Evolutionary conservation across 2,797 vertebrate species (phyloP), one percentile per base, ranked within the genome.

Genomic region (Calcarius lapponicus): DNA sequence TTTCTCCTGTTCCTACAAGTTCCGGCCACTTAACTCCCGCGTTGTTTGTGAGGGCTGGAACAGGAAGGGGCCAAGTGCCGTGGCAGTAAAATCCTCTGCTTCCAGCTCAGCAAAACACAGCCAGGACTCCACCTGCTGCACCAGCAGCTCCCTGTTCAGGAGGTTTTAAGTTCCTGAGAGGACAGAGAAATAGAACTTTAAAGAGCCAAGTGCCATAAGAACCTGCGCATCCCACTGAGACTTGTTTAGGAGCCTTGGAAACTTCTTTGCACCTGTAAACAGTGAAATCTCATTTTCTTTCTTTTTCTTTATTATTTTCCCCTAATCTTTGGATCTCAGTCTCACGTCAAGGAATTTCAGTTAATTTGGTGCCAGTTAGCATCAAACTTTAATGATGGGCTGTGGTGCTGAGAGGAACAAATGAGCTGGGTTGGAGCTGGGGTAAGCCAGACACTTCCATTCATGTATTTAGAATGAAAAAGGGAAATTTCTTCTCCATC

Each of bases 51-150:
- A 5, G 24, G 47, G 50, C 57, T 67, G 78, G 2, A 50, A 3
- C 1, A 31, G 36, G 25, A 51, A 53, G 32, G 31, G 74, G 53
- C 73, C 32, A 9, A 43, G 51, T 0, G 13, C 25, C 3, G 0
- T 0, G 10, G 36, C 51, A 45, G 42, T 9, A 26, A 75, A 13
- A 22, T 1, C 21, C 45, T 13, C 25, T 28, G 14, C 34, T 34
- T 29, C 17, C 51, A 42, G 36, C 60, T 60, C 72, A 34, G 14
- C 28, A 56, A 12, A 53, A 26, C 65, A 13, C 26, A 13, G 53
- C 1, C 5, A 73, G 45, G 28, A 24, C 74, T 86, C 61, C 66
- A 42, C 62, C 54, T 17, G 40, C 54, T 36, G 60, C 51, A 24
- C 56, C 73, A 62, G 29, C 42, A 40, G 40, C 43, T 60, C 18